Evolutionary conservation across 1,140 invertebrate species (phyloP).

Genomic region (Radopholus similis): DNA sequence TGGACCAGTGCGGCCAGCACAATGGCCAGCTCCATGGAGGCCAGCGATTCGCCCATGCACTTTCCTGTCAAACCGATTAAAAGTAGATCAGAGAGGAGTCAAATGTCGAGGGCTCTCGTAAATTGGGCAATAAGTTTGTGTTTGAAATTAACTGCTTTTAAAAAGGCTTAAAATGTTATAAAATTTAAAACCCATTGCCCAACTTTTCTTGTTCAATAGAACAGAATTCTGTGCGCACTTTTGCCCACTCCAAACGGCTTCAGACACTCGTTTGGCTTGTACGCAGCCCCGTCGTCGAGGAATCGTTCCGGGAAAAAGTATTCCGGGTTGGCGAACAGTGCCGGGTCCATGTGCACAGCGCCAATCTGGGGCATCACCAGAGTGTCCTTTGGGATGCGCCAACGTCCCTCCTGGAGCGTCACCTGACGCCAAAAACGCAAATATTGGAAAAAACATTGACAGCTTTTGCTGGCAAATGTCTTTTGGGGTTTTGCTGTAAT

Average conservation of each 20-base stretch:
- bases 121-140: constrained; percentile 15
- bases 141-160: background rate
- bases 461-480: background rate
- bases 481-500: background rate
- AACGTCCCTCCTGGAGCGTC: background rate
- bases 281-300: constrained; percentile 33
- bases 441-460: background rate
- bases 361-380: constrained; percentile 41
- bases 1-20: constrained; percentile 57
- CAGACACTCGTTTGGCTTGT: constrained; percentile 24
- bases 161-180: constrained; percentile 8
- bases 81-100: background rate
- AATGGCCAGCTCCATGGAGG: constrained; percentile 60
- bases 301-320: constrained; percentile 60
- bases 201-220: background rate
- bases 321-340: constrained; percentile 55
- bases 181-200: background rate
- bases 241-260: constrained; percentile 53
- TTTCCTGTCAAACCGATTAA: background rate
- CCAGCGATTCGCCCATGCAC: constrained; percentile 59
- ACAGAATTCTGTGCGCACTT: too few species aligned
- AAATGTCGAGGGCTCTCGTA: background rate
- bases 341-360: constrained; percentile 48
- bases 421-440: background rate
- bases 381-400: constrained; percentile 29